phyloP scores from a whole-genome alignment of 2,888 invertebrate genomes.

The Sinelater perroti region DNA sequence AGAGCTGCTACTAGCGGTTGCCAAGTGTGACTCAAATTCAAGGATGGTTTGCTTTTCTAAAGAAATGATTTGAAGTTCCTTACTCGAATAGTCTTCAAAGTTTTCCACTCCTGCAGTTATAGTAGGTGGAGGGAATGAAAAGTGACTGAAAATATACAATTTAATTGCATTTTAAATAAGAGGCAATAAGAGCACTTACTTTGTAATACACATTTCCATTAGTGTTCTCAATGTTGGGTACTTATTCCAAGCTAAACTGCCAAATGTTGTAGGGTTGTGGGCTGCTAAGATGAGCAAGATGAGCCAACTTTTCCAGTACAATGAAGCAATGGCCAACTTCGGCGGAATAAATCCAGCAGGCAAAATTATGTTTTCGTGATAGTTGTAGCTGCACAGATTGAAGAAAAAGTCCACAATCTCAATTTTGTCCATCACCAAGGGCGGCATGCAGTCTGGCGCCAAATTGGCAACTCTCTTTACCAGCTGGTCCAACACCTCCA shows the following conservation, averaged over 20 bases:
- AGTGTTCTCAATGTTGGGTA: conserved; percentile 90
- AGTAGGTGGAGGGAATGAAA: conserved; percentile 76
- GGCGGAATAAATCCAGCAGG: conserved; percentile 86
- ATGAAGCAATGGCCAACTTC: conserved; percentile 85
- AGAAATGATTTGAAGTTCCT: conserved; percentile 74
- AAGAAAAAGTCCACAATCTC: conserved; percentile 91
- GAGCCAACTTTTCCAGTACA: conserved; percentile 96
- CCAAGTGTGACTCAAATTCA: conserved; percentile 91
- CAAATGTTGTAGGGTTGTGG: conserved; percentile 90
- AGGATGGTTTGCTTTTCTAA: conserved; percentile 81
- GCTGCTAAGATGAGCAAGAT: conserved; percentile 88
- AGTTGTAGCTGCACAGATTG: conserved; percentile 88
- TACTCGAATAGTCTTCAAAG: conserved; percentile 66
- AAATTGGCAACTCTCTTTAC: conserved; percentile 85
- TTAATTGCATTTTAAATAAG: neutral
- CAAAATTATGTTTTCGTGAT: conserved; percentile 90
- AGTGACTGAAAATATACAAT: conserved; percentile 64
- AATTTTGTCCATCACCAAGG: conserved; percentile 78
- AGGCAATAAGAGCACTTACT: conserved; percentile 63
- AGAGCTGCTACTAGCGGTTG: conserved; percentile 67
- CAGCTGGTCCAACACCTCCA: conserved; percentile 86
- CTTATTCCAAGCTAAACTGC: conserved; percentile 85
- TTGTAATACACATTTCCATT: conserved; percentile 97
- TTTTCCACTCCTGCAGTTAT: conserved; percentile 67
- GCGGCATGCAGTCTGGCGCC: conserved; percentile 74